A percentile compares a stretch with the other conserved stretches of the same genome.
phyloP scores from a whole-genome alignment of 2,888 invertebrate species.

The Labia minor region DNA sequence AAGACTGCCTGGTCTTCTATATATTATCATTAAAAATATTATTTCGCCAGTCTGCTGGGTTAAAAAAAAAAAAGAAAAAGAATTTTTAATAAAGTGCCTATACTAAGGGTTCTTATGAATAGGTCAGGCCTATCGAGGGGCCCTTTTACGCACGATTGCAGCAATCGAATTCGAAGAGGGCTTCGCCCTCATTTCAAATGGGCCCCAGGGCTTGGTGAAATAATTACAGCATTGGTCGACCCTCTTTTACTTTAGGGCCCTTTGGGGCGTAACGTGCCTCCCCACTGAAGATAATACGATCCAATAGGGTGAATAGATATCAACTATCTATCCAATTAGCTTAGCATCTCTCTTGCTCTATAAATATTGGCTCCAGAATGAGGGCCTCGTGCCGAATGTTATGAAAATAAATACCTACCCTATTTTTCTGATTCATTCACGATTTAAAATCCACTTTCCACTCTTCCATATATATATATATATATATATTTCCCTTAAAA shows the following conservation, averaged over 20 bases:
- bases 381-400: background rate
- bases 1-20: background rate
- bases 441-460: too few relatives aligned
- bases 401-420: background rate
- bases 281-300: background rate
- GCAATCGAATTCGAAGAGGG: background rate
- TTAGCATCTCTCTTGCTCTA: background rate
- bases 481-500: too few relatives aligned
- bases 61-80: background rate
- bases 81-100: background rate
- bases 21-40: background rate
- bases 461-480: too few relatives aligned
- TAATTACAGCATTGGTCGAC: slow-evolving; percentile 3
- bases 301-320: slow-evolving; percentile 8
- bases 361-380: background rate
- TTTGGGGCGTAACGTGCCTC: background rate
- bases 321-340: slow-evolving; percentile 8
- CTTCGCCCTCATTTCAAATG: background rate
- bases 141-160: background rate
- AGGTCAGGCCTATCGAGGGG: background rate
- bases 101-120: background rate
- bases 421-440: background rate
- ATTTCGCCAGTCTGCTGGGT: background rate
- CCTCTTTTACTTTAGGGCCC: background rate
- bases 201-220: slow-evolving; percentile 1